Base-by-base conservation (phyloP, 2,797 vertebrate genomes). In the Hemibagrus guttatus region DNA sequence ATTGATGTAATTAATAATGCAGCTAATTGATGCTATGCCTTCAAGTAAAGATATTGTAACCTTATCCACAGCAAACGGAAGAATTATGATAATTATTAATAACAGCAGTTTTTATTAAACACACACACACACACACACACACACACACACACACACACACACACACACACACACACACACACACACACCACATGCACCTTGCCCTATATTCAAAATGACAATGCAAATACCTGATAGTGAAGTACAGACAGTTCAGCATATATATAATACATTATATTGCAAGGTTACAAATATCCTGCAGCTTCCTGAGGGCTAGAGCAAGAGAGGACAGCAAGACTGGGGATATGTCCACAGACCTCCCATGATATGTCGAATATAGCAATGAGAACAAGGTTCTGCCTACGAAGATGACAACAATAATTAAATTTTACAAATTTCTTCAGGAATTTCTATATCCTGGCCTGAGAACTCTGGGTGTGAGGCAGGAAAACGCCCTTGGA, bases 231-330 rank as follows among this genome's bases (percentile, higher is more conserved):
- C 21, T 26, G 39, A 0, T 52, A 28, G 23, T 75, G n/a, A 16
- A 52, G 26, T 75, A 42, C 35, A 42, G 35, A 23, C 14, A 28
- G 49, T 52, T 75, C 49, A 17, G n/a, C 16, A 76, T 54, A 74
- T 74, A 74, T 11, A 71, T 39, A 39, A 13, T n/a, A 26, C 46
- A 26, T 72, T 46, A 26, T 6, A 75, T n/a, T 52, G 42, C 42
- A 74, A 49, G 26, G 26, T 28, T 28, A 56, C n/a, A 76, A 76
- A 76, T 76, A 56, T 31, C 74, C 74, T 76, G 74, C 74, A 76
- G 52, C 49, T 54, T 11, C 52, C 74, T 31, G 16, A 76, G 8
- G 74, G 74, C 49, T 28, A 21, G 1, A 21, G 1, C 49, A 1
- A 19, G n/a, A 17, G n/a, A 75, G 23, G 23, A 54, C 12, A 76